These are phyloP conservation scores for Eledona agricola DNA, from an alignment of 2,888 invertebrate genomes.

Conservation along the genomic window DNA sequence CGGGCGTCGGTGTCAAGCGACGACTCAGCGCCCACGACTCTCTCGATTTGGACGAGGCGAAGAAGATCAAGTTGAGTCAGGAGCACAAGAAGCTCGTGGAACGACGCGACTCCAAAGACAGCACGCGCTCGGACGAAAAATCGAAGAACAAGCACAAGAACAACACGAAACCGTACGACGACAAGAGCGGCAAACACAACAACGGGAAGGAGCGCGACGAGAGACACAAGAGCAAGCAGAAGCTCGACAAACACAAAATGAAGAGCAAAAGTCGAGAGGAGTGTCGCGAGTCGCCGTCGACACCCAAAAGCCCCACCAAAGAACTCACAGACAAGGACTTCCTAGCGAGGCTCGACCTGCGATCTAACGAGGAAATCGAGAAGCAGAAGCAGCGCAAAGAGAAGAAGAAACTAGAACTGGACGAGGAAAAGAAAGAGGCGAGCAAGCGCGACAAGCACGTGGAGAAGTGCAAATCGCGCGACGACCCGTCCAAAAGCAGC, in stretches of 20 bases:
- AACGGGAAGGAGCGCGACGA: slow-evolving; percentile 54
- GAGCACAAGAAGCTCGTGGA: slow-evolving; percentile 66
- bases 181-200: slow-evolving; percentile 70
- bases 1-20: slow-evolving; percentile 74
- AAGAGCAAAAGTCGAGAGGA: slow-evolving; percentile 58
- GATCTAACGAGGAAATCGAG: slow-evolving; percentile 68
- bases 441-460: slow-evolving; percentile 34
- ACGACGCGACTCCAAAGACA: slow-evolving; percentile 77
- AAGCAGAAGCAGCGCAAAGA: slow-evolving; percentile 57
- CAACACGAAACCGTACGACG: slow-evolving; percentile 68
- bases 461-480: slow-evolving; percentile 27
- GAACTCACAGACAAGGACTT: slow-evolving; percentile 66
- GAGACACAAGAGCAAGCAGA: slow-evolving; percentile 55
- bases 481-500: slow-evolving; percentile 40
- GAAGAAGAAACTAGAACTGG: slow-evolving; percentile 43
- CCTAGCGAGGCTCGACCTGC: slow-evolving; percentile 67
- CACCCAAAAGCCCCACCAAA: slow-evolving; percentile 47
- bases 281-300: slow-evolving; percentile 49
- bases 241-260: slow-evolving; percentile 53
- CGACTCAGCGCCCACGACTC: slow-evolving; percentile 82
- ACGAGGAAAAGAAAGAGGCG: slow-evolving; percentile 43
- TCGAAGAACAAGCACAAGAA: slow-evolving; percentile 69
- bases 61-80: slow-evolving; percentile 68
- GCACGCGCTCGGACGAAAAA: slow-evolving; percentile 57
- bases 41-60: slow-evolving; percentile 66